These are phyloP conservation scores for Trididemnum nubilum DNA, from an alignment of 23 tunicate genomes.

Conservation along the genomic window DNA sequence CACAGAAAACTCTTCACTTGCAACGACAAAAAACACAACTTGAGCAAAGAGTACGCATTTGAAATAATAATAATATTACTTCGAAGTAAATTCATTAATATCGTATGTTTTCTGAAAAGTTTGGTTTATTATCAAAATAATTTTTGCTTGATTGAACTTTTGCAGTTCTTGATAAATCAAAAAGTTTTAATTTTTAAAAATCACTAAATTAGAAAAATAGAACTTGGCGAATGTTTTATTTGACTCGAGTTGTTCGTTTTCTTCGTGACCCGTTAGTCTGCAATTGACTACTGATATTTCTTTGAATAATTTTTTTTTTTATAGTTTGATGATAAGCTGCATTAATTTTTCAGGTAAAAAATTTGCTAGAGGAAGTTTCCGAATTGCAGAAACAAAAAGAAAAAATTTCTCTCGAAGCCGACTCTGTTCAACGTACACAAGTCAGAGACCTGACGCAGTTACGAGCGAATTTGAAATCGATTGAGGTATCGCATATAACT, in stretches of 20 bases:
- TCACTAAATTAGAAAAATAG: too few relatives aligned
- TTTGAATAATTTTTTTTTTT: not conserved
- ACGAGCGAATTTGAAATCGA: constrained; percentile 27
- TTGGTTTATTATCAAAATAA: too few relatives aligned
- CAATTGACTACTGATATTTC: too few relatives aligned
- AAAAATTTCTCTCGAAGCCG: constrained; percentile 51
- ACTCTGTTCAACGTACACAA: constrained; percentile 63
- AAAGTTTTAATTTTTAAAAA: too few relatives aligned
- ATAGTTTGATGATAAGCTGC: not conserved
- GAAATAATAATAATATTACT: too few relatives aligned
- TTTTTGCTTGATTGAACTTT: too few relatives aligned
- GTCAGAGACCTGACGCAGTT: constrained; percentile 67
- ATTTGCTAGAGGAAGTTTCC: constrained; percentile 70
- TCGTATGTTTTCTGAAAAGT: too few relatives aligned
- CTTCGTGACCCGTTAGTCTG: too few relatives aligned
- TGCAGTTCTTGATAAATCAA: too few relatives aligned
- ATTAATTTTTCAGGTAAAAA: constrained; percentile 45
- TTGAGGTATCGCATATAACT: constrained; percentile 35
- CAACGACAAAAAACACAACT: constrained; percentile 80
- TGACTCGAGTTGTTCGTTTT: too few relatives aligned
- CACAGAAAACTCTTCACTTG: constrained; percentile 47
- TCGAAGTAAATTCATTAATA: too few relatives aligned
- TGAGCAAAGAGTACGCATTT: constrained; percentile 69
- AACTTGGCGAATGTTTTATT: too few relatives aligned
- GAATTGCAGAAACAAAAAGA: constrained; percentile 85